Percentiles rank a stretch among this genome's conserved stretches.
Conservation (phyloP, 1,140 invertebrate species). For the Leptestheria dahalacensis region DNA sequence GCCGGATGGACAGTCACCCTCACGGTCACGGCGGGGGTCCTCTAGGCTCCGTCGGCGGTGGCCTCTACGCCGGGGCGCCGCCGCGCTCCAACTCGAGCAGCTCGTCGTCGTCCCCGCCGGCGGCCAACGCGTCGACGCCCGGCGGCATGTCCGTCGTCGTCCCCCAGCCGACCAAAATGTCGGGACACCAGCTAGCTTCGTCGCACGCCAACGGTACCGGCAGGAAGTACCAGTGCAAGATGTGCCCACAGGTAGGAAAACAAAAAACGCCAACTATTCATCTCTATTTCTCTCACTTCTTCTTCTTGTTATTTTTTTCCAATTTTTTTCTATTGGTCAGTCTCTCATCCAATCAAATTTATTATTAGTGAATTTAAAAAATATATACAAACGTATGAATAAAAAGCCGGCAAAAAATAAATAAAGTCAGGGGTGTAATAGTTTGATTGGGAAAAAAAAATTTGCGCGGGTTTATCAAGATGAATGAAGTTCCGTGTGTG, state of each 20-base stretch:
- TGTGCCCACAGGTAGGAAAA: constrained; percentile 85
- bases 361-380: too few species aligned
- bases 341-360: too few species aligned
- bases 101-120: constrained; percentile 45
- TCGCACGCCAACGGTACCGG: constrained; percentile 25
- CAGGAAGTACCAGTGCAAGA: constrained; percentile 89
- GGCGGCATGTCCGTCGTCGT: not conserved
- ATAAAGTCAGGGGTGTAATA: not conserved
- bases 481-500: not conserved
- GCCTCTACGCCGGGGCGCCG: constrained; percentile 12
- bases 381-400: too few species aligned
- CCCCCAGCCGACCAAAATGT: constrained; percentile 9
- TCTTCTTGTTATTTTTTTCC: constrained; percentile 13
- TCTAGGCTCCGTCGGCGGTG: not conserved
- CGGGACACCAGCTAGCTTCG: constrained; percentile 13
- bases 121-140: constrained; percentile 52
- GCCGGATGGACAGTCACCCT: constrained; percentile 13
- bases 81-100: constrained; percentile 23
- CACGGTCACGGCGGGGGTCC: constrained; percentile 15
- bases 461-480: too few species aligned
- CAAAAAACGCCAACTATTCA: constrained; percentile 3
- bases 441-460: not conserved
- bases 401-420: not conserved
- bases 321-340: not conserved
- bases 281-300: constrained; percentile 1